phyloP scores from a whole-genome alignment of 2,888 invertebrate species.

The Nipponacmea schrenckii region DNA sequence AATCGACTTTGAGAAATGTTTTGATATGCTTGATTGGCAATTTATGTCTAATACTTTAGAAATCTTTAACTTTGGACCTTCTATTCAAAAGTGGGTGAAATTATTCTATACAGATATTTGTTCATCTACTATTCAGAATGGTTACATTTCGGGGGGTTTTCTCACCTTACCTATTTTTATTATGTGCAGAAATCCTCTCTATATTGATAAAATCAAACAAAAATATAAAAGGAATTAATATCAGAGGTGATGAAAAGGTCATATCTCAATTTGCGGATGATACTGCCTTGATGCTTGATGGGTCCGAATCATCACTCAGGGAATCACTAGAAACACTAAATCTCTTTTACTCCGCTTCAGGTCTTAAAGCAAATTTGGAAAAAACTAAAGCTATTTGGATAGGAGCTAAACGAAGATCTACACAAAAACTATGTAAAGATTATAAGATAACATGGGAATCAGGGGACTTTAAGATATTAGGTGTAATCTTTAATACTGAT shows the following conservation, averaged over 20 bases:
- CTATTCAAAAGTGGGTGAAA: conserved; percentile 16
- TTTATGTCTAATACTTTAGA: conserved; percentile 6
- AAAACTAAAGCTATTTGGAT: too few relatives aligned
- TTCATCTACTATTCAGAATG: conserved; percentile 6
- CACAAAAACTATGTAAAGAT: conserved; percentile 12
- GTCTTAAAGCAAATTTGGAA: too few relatives aligned
- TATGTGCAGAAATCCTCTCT: background rate
- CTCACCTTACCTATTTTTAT: background rate
- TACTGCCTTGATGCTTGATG: too few relatives aligned
- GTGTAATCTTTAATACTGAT: conserved; percentile 10
- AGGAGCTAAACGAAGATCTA: conserved; percentile 14
- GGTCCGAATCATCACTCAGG: too few relatives aligned
- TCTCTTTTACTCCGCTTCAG: conserved; percentile 11
- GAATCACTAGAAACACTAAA: too few relatives aligned
- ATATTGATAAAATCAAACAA: background rate
- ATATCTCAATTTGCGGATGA: too few relatives aligned
- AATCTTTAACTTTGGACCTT: conserved; percentile 9
- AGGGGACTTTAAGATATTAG: conserved; percentile 15
- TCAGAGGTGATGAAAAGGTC: too few relatives aligned
- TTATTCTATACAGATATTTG: background rate
- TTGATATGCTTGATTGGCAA: conserved; percentile 12
- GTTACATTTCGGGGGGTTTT: background rate
- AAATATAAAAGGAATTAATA: background rate
- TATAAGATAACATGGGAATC: conserved; percentile 8
- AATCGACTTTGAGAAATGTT: too few relatives aligned